phyloP scores from a whole-genome alignment of 2,797 vertebrate species.

The Odontamblyopus lacepedii region DNA sequence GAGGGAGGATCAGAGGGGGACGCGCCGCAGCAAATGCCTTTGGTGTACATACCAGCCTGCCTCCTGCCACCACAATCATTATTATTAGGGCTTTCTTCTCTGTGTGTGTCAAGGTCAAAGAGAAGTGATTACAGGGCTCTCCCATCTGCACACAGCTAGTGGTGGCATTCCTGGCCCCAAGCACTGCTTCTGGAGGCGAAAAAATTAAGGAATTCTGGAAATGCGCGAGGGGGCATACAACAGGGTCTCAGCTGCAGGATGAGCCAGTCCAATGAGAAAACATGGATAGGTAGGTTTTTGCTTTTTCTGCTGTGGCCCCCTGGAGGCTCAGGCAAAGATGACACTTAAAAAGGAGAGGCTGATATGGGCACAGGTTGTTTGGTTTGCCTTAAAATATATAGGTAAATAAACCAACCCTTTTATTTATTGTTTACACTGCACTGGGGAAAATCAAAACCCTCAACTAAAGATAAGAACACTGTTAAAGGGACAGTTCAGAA shows the following conservation, averaged over 20 bases:
- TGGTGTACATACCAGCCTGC: constrained; percentile 62
- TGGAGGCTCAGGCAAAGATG: constrained; percentile 50
- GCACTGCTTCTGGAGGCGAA: constrained; percentile 71
- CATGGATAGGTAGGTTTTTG: no score
- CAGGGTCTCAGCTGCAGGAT: constrained; percentile 57
- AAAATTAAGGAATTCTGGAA: constrained; percentile 76
- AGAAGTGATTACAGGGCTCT: constrained; percentile 76
- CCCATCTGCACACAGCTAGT: constrained; percentile 67
- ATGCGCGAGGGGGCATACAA: constrained; percentile 70
- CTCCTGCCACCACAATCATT: constrained; percentile 69
- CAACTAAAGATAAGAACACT: no score
- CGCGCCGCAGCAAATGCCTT: constrained; percentile 56
- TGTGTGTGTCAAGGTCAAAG: constrained; percentile 80
- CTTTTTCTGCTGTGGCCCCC: constrained; percentile 48
- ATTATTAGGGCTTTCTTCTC: constrained; percentile 75
- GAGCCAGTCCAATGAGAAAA: constrained; percentile 6
- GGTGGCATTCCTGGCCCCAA: constrained; percentile 75
- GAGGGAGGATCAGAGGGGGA: constrained; percentile 50
- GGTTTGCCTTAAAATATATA: background rate
- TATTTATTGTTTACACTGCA: background rate
- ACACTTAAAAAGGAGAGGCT: constrained; percentile 15
- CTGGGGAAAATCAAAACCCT: background rate
- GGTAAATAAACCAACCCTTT: no score
- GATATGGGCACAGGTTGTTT: background rate
- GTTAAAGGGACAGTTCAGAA: no score